Evolutionary conservation across 2,888 invertebrate species (phyloP), one percentile per base, ranked within the genome.

Genomic region (Zygogramma bicolorata): DNA sequence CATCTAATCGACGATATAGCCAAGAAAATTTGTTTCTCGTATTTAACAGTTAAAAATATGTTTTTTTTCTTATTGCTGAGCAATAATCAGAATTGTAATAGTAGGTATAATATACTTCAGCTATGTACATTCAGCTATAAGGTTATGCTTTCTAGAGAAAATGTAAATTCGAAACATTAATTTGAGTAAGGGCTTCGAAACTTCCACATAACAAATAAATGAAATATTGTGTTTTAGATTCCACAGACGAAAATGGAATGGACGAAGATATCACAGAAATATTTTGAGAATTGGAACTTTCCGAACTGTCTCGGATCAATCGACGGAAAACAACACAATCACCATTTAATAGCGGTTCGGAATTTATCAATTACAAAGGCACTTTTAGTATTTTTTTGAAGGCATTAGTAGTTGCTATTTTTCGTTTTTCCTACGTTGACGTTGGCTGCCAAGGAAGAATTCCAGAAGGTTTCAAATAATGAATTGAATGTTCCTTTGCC

Each of bases 401-500:
- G 57, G 74, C 67, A 65, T 49, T 75, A 18, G 75, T 75, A 40
- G 72, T 69, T 75, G 72, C 67, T 31, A 29, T 67, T n/a, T 73
- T 70, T 49, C 31, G 61, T 61, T 70, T 70, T 62, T 31, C 20
- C 20, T 70, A 58, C 34, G 70, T 60, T 42, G 59, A 66, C 53
- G 40, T 5, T 83, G 80, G 69, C 88, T 60, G 49, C 40, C 63
- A 71, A 71, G 61, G 58, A 38, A 40, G 71, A 46, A 42, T 70
- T 66, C 27, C 18, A 61, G 46, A 60, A 53, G 38, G 13, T 38
- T 13, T 38, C 38, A 38, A 38, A 38, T 38, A 38, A 38, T 38
- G 38, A 38, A 38, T 38, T n/a, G 53, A 65, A 20, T 29, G 13
- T 65, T 4, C 25, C 46, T 57, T 65, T 53, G 27, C 65, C 65